Evolutionary conservation across 2,888 invertebrate species (phyloP).

Genomic region (Leptinotarsa haldemani): DNA sequence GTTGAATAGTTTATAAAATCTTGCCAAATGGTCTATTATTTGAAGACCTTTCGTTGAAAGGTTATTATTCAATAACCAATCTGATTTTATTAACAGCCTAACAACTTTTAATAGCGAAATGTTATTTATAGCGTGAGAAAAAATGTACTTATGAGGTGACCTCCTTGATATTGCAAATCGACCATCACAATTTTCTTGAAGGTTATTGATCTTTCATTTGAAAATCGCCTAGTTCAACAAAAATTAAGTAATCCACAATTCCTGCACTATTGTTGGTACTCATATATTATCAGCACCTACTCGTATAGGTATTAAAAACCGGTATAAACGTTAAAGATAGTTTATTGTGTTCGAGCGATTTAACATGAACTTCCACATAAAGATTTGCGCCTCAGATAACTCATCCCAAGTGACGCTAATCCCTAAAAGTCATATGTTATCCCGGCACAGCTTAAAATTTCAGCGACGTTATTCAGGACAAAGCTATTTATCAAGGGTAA

Average conservation of each 20-base stretch:
- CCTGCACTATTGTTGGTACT: constrained; percentile 33
- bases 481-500: constrained; percentile 55
- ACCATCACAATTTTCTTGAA: too few species aligned
- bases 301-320: constrained; percentile 50
- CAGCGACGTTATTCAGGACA: constrained; percentile 56
- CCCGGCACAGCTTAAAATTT: constrained; percentile 58
- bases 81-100: too few species aligned
- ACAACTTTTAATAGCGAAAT: too few species aligned
- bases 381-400: constrained; percentile 56
- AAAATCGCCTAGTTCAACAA: too few species aligned
- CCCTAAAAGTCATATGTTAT: constrained; percentile 58
- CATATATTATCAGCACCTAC: constrained; percentile 55
- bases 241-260: neutral
- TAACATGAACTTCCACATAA: constrained; percentile 62
- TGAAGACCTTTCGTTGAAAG: too few species aligned
- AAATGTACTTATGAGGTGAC: too few species aligned
- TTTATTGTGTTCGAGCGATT: constrained; percentile 60
- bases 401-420: constrained; percentile 58
- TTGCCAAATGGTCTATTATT: too few species aligned
- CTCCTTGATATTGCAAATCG: too few species aligned
- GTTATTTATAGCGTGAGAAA: too few species aligned
- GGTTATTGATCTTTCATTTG: too few species aligned
- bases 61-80: too few species aligned
- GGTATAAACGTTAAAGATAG: constrained; percentile 54
- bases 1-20: too few species aligned